Evolutionary conservation across 2,797 vertebrate species (phyloP).

Genomic region (Steatocranus sp.): DNA sequence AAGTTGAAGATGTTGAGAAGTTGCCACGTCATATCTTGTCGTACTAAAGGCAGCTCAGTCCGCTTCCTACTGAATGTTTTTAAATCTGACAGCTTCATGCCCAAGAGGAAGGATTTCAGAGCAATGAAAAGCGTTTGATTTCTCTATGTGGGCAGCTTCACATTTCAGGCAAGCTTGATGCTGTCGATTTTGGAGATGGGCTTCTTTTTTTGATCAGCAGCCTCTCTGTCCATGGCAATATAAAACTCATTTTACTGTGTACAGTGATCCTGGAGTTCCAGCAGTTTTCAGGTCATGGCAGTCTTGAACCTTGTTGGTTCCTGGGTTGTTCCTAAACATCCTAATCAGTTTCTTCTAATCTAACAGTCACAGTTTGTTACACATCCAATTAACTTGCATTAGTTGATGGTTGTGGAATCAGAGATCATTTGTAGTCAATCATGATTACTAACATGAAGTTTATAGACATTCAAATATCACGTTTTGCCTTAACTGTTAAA

Average conservation of each 20-base stretch:
- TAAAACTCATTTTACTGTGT: neutral
- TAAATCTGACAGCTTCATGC: neutral
- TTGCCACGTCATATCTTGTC: neutral
- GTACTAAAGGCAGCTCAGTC: fast-evolving
- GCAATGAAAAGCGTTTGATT: neutral
- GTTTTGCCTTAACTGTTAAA: neutral
- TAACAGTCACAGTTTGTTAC: neutral
- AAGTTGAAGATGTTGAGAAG: neutral
- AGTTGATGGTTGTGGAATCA: neutral
- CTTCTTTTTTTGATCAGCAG: neutral
- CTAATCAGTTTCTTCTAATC: neutral
- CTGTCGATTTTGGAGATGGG: neutral
- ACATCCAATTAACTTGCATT: neutral
- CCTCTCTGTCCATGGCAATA: neutral
- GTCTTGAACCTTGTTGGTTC: neutral
- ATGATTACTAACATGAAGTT: neutral
- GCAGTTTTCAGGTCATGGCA: neutral
- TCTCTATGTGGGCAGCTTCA: neutral
- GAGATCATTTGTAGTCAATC: neutral
- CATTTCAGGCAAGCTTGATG: neutral
- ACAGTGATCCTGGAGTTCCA: neutral
- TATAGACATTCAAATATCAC: neutral
- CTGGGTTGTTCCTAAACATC: neutral
- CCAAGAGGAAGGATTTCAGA: neutral
- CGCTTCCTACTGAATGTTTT: neutral